Conservation (phyloP, 2,888 invertebrate species). For the Cantharis rustica region DNA sequence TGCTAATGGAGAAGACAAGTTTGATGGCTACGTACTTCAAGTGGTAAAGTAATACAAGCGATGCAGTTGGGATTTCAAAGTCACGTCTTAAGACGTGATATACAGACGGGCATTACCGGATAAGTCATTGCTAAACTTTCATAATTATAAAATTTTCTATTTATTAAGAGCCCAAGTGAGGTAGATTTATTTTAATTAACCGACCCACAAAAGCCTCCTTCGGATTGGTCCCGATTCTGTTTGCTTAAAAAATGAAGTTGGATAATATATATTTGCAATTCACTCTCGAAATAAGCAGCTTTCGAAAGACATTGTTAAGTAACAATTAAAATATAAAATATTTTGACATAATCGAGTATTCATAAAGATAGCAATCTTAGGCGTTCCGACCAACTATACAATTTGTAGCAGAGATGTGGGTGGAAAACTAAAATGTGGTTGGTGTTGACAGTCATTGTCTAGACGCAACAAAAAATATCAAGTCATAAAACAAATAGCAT, state of each 20-base stretch:
- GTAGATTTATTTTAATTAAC: background rate
- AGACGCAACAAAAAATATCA: slow-evolving; percentile 22
- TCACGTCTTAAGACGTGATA: slow-evolving; percentile 48
- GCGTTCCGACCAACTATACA: slow-evolving; percentile 21
- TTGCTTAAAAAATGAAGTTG: background rate
- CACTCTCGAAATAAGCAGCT: background rate
- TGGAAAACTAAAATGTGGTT: slow-evolving; percentile 22
- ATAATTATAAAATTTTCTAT: slow-evolving; percentile 45
- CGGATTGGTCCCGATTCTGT: too few relatives aligned
- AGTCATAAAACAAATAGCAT: slow-evolving; percentile 16
- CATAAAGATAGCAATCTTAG: slow-evolving; percentile 41
- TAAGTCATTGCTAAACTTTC: slow-evolving; percentile 45
- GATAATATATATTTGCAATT: background rate
- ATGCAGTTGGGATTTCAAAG: slow-evolving; percentile 51
- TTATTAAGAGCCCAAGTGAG: background rate
- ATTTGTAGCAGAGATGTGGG: slow-evolving; percentile 32
- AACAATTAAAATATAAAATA: slow-evolving; percentile 28
- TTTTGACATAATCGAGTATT: slow-evolving; percentile 41
- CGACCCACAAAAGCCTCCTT: too few relatives aligned
- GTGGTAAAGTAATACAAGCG: slow-evolving; percentile 54
- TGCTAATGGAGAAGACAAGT: slow-evolving; percentile 23
- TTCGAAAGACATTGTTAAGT: background rate
- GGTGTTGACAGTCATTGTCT: slow-evolving; percentile 37
- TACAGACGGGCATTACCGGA: slow-evolving; percentile 45
- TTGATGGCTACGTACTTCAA: slow-evolving; percentile 28